These are phyloP conservation scores for Neogobius melanostomus DNA, from an alignment of 2,113 vertebrate species.

Conservation along the genomic window DNA sequence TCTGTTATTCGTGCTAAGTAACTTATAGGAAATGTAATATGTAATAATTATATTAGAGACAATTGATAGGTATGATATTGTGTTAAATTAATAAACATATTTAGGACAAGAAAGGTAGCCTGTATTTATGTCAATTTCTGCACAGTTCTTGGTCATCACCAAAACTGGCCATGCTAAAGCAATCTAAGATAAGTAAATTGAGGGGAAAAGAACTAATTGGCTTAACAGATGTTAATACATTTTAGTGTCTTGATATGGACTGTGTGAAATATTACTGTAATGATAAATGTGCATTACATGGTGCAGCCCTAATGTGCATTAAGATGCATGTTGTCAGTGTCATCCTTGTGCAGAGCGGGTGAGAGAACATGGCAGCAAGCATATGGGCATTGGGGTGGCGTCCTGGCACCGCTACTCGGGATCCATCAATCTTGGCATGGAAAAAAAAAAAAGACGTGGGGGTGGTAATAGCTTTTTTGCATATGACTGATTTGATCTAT, in stretches of 20 bases:
- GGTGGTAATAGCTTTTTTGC: slow-evolving; percentile 10
- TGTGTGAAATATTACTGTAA: not conserved
- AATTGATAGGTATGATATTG: no score
- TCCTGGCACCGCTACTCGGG: slow-evolving; percentile 64
- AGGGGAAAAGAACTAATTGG: no score
- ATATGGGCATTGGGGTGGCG: slow-evolving; percentile 64
- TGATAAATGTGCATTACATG: slow-evolving; percentile 11
- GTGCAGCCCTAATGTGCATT: slow-evolving; percentile 30
- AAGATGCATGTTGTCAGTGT: slow-evolving; percentile 54
- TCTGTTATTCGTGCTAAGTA: not conserved
- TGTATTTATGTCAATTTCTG: not conserved
- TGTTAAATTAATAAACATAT: not conserved
- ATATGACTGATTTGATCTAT: slow-evolving; percentile 22
- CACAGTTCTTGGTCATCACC: not conserved
- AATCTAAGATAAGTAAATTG: no score
- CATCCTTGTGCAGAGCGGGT: slow-evolving; percentile 53
- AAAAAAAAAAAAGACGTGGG: slow-evolving; percentile 25
- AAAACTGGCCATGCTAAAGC: not conserved
- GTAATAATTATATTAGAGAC: not conserved
- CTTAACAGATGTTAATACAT: no score
- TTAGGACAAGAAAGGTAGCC: not conserved
- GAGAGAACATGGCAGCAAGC: slow-evolving; percentile 67
- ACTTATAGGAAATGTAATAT: not conserved
- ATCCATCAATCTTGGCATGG: slow-evolving; percentile 62
- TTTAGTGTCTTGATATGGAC: not conserved